Base-by-base conservation (phyloP, 2,113 vertebrate species). In the Oncorhynchus keta region DNA sequence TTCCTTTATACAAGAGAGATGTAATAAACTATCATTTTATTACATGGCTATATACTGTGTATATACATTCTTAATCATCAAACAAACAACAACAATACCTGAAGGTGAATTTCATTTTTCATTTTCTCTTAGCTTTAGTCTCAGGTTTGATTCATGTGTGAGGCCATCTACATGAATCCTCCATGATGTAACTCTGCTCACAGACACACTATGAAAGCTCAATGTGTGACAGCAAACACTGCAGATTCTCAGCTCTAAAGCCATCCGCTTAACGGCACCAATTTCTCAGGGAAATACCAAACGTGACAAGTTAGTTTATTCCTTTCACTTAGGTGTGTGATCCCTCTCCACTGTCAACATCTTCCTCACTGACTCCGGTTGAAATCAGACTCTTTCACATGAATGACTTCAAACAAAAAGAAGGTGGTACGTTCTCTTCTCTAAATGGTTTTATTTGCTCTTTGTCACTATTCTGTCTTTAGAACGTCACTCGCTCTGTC, bases 401-500 rank as follows among this genome's bases (percentile, higher is more conserved):
- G 8, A 35, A 68, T 68, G 28, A 68, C 32, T 68, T 68, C 28
- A 18, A 68, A 35, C 14, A 4, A 39, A 8, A 68, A 18, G 2
- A 26, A 68, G 18, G 67, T 68, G 14, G 67, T 35, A 39, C 18
- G 39, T 35, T 16, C 28, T 68, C 67, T 68, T 68, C 18, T 20
- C 30, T 68, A 35, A 68, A 68, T 16, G 18, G 2, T 20, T 68
- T 68, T 39, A 39, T 39, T 68, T 35, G 16, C 18, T 39, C 18
- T 68, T 26, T 68, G 67, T 68, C 67, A 68, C 30, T 68, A 68
- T 68, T 39, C 67, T 20, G 67, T 68, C 32, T 68, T 14, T n/a
- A 20, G 28, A 35, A 39, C 67, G 7, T 62, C 59, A 22, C 13
- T 57, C 4, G 51, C 18, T 35, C 32, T 35, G 51, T 18, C 51